Evolutionary conservation across 2,888 invertebrate species (phyloP), one percentile per base, ranked within the genome.

Genomic region (Phania funesta): DNA sequence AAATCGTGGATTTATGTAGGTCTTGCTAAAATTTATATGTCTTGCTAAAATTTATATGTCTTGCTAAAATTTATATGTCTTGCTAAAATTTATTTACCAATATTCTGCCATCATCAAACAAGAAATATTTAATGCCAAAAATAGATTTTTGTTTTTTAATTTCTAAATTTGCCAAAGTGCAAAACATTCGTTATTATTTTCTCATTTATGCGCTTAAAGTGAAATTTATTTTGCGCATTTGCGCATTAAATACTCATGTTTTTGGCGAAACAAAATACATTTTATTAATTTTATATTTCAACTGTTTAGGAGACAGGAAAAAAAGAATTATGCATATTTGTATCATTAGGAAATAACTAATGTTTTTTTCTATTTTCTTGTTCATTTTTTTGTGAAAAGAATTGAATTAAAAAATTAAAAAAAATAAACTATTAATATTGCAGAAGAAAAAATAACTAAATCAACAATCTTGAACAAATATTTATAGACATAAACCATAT

Each of bases 161-260:
- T 65, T 44, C 1, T 7, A 46, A 46, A 56, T 74, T 46, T n/a
- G 35, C 56, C 56, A 54, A 56, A 54, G 64, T 74, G 46, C n/a
- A 74, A 64, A 29, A 48, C n/a, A n/a, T 46, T 48, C 13, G 11
- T 9, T 6, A n/a, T 32, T 29, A 29, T 20, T 32, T 48, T 9
- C n/a, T 64, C n/a, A 32, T 32, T 26, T 41, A 9, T 41, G 18
- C 3, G 18, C 1, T 41, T 20, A n/a, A 56, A 16, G 22, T 32
- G 3, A 32, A 24, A 58, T 16, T 38, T 24, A 32, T 67, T 67
- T 58, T 67, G 67, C 65, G 76, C 76, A 76, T 50, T 76, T 75
- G 67, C 26, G 2, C 8, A 29, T 54, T 13, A 18, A 68, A 44
- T 54, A 29, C 29, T 44, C 11, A 44, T 32, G 16, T 32, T 56